A percentile compares a stretch with the other conserved stretches of the same genome.
Evolutionary conservation across 2,888 invertebrate species (phyloP).

Genomic region (Lasioglossum pauxillum): DNA sequence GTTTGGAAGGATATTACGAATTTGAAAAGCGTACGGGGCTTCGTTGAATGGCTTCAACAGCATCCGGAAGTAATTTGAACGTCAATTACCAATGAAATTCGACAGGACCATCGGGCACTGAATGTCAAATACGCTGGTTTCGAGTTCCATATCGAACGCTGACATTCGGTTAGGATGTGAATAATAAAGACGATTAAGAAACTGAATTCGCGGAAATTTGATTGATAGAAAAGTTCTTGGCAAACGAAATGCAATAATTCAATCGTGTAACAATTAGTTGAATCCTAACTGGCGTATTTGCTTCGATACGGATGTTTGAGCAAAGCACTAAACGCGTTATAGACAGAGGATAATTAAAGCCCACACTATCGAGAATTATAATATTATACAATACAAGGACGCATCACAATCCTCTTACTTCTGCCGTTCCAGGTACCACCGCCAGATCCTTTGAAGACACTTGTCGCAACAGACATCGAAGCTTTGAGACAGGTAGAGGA

Average conservation of each 20-base stretch:
- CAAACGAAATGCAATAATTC: background rate
- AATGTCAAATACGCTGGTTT: background rate
- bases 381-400: background rate
- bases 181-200: background rate
- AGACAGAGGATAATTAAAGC: slow-evolving; percentile 15
- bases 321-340: background rate
- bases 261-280: background rate
- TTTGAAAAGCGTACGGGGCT: slow-evolving; percentile 82
- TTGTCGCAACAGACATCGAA: slow-evolving; percentile 40
- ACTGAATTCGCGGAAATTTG: background rate
- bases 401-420: slow-evolving; percentile 39
- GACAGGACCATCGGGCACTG: background rate
- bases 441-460: slow-evolving; percentile 52
- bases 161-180: background rate
- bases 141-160: background rate
- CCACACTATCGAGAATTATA: background rate
- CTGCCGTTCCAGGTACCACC: slow-evolving; percentile 43
- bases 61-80: slow-evolving; percentile 66
- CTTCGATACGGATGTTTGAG: background rate
- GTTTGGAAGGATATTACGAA: slow-evolving; percentile 88
- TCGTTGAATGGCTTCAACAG: slow-evolving; percentile 73
- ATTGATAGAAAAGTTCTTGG: background rate
- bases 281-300: background rate
- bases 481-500: slow-evolving; percentile 48
- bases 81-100: slow-evolving; percentile 1